Conservation (phyloP, 2,797 vertebrate species). For the Neopelma chrysocephalum region DNA sequence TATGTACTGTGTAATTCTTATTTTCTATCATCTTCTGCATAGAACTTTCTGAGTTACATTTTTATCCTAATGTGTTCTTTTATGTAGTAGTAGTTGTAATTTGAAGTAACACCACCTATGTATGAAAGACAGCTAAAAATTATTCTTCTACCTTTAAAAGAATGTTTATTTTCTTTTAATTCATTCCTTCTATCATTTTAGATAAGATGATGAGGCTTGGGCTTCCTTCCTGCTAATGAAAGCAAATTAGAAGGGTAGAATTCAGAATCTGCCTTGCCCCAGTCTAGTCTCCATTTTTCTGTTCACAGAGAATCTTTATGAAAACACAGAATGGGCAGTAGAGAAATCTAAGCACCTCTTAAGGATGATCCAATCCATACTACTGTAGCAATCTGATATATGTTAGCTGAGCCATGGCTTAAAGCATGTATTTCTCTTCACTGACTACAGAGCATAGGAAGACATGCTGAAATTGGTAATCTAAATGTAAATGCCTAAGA, state of each 20-base stretch:
- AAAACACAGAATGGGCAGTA: not conserved
- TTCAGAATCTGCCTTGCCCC: not conserved
- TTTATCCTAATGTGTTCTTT: not conserved
- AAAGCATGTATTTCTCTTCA: not conserved
- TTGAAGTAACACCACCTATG: not conserved
- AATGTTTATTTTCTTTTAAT: not conserved
- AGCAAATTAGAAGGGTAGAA: not conserved
- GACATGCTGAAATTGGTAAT: not conserved
- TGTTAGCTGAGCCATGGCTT: not conserved
- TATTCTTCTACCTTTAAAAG: not conserved
- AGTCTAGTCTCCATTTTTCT: not conserved
- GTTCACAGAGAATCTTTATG: not conserved
- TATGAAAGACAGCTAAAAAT: not conserved
- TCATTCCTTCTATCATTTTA: not conserved
- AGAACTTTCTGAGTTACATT: not conserved
- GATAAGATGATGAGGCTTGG: not conserved
- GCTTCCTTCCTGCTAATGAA: not conserved
- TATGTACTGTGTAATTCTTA: not conserved
- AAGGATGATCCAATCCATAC: not conserved
- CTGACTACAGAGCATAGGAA: not conserved
- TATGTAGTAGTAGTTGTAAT: not conserved
- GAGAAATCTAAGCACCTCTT: not conserved
- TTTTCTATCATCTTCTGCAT: not conserved
- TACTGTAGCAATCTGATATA: not conserved
- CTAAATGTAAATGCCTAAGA: not conserved